Base-by-base conservation (phyloP, 2,888 invertebrate genomes). In the Leptinotarsa peninsularis region DNA sequence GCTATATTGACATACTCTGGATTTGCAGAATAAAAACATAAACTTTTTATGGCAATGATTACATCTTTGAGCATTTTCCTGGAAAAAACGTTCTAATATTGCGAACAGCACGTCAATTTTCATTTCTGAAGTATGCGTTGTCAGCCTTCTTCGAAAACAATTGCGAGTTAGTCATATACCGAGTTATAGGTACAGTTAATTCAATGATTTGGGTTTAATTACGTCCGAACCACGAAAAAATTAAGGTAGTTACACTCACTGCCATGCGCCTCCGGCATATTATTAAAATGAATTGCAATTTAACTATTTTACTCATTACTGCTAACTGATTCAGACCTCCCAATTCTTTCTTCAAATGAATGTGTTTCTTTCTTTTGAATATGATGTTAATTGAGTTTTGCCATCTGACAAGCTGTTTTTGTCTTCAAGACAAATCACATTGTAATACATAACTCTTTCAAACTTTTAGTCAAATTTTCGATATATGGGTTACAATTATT, bases 271-370 rank as follows among this genome's bases (percentile, higher is more conserved):
- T 63, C 63, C 63, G 33, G 33, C 27, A 63, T 18, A 63, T 69
- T 69, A 69, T 69, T 69, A 33, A 50, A 69, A 69, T 69, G 15
- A 69, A 69, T 27, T 69, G 56, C 49, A 54, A 69, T 56, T 69
- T 69, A 69, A 69, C 54, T 52, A 68, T n/a, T 69, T 69, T 56
- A 69, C 33, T 17, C 52, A 23, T 67, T 56, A 63, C 63, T n/a
- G 27, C n/a, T 33, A 63, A 33, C 33, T 63, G 17, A 63, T 63
- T 33, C n/a, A 63, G 63, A 17, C 33, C 33, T 27, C 7, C 33
- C 33, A 63, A 63, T 17, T 33, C 33, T 33, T 33, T 33, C 13
- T 17, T n/a, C 27, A 4, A 33, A 63, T 63, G 17, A 17, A 63
- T 27, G 15, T 63, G 27, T 63, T 63, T 33, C 23, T 23, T 58